phyloP scores from a whole-genome alignment of 2,797 vertebrate species.

The Paramormyrops hopkinsi region DNA sequence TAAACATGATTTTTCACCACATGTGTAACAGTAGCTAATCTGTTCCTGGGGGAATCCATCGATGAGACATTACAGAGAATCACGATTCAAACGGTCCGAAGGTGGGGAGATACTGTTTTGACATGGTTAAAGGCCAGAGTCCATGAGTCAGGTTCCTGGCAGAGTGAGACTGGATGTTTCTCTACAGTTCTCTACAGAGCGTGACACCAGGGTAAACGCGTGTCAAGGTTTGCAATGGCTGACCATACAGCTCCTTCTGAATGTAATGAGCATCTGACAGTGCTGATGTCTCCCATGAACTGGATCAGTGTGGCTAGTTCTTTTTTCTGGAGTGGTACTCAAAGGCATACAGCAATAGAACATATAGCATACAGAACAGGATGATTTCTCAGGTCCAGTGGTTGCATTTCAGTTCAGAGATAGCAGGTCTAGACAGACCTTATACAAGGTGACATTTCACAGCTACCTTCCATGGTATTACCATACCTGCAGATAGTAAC shows the following conservation, averaged over 20 bases:
- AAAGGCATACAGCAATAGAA: neutral
- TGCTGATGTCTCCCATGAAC: neutral
- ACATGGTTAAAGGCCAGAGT: neutral
- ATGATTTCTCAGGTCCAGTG: neutral
- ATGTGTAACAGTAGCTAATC: neutral
- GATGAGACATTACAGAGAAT: neutral
- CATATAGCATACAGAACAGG: neutral
- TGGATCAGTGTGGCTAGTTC: neutral
- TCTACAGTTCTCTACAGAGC: neutral
- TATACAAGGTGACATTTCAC: neutral
- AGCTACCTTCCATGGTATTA: neutral
- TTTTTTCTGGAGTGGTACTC: neutral
- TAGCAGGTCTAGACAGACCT: neutral
- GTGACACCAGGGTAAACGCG: neutral
- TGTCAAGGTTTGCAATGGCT: neutral
- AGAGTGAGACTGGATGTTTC: neutral
- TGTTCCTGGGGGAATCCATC: neutral
- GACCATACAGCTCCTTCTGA: neutral
- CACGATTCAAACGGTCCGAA: neutral
- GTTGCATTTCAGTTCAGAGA: neutral
- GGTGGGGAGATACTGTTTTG: neutral
- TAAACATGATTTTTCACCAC: neutral
- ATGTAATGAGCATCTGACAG: neutral
- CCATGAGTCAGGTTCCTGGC: neutral
- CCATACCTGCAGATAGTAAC: neutral